Evolutionary conservation across 2,113 vertebrate genomes (phyloP).

Genomic region (Petromus typicus): DNA sequence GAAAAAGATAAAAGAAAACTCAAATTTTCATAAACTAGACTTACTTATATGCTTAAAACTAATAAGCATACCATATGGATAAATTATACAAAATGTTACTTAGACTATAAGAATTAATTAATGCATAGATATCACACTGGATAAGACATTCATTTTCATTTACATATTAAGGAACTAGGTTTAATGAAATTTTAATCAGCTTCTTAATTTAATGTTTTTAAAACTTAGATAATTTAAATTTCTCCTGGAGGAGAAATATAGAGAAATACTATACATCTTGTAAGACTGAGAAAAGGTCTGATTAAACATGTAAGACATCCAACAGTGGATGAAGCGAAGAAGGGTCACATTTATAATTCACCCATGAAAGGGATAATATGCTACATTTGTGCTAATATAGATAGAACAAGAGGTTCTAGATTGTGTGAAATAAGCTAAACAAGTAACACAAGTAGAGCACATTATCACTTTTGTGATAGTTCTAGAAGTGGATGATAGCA

Average conservation of each 20-base stretch:
- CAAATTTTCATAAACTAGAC: not conserved
- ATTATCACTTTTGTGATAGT: not conserved
- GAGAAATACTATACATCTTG: not conserved
- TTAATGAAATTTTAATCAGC: constrained; percentile 29
- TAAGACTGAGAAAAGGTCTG: not conserved
- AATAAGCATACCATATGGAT: not conserved
- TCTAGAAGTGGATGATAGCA: not conserved
- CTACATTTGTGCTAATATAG: not conserved
- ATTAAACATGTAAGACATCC: not conserved
- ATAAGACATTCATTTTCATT: not conserved
- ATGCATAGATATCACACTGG: not conserved
- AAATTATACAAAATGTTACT: not conserved
- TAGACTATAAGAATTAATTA: not conserved
- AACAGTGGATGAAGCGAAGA: not conserved
- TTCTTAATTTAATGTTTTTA: not conserved
- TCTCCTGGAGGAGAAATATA: not conserved
- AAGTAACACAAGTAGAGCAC: not conserved
- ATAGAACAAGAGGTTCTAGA: not conserved
- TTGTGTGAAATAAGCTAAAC: not conserved
- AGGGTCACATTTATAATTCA: not conserved
- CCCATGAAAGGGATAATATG: not conserved
- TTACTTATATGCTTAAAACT: not conserved
- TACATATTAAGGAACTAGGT: not conserved
- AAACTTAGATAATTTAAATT: not conserved
- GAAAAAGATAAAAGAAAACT: constrained; percentile 22